Evolutionary conservation across 2,888 invertebrate genomes (phyloP), one percentile per base, ranked within the genome.

Genomic region (Drosophila paranaensis): DNA sequence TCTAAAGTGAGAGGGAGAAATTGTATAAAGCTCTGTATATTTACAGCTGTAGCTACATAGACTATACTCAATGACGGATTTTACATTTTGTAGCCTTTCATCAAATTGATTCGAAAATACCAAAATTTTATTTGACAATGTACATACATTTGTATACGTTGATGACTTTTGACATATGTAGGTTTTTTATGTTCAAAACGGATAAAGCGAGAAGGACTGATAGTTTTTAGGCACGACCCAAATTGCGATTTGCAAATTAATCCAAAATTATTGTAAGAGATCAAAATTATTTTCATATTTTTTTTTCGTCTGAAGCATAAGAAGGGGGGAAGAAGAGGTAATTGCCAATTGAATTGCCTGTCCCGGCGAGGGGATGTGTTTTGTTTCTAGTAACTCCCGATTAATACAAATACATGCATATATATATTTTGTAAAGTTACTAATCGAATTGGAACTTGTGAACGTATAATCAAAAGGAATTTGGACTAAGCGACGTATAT

Each of bases 401-500:
- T 77, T 63, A 77, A 71, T 71, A 56, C 6, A 13, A 8, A 50
- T 9, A 33, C 3, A 50, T 20, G 4, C 25, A 25, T 16, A 20
- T 3, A 51, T 62, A n/a, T 60, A 53, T 55, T 60, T 27, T 43
- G 16, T 33, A 53, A 53, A 56, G 25, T 10, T 37, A 54, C 30
- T 30, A 11, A 71, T 56, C 63, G 69, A 27, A 48, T n/a, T 71
- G 50, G 54, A 71, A 61, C 53, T 75, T 50, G 79, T 53, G n/a
- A 79, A 79, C 60, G 60, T 60, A 82, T 79, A 79, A 79, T 79
- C 79, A 79, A 79, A 79, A 79, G 3, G 4, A n/a, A 30, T 82
- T 75, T 71, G 13, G 40, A 64, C 55, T 78, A 78, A 74, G 73
- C 60, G 69, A 73, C 77, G 81, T 78, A 78, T 77, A 78, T 81